Evolutionary conservation across 2,888 invertebrate species (phyloP).

Genomic region (Agrenia bidenticulata): DNA sequence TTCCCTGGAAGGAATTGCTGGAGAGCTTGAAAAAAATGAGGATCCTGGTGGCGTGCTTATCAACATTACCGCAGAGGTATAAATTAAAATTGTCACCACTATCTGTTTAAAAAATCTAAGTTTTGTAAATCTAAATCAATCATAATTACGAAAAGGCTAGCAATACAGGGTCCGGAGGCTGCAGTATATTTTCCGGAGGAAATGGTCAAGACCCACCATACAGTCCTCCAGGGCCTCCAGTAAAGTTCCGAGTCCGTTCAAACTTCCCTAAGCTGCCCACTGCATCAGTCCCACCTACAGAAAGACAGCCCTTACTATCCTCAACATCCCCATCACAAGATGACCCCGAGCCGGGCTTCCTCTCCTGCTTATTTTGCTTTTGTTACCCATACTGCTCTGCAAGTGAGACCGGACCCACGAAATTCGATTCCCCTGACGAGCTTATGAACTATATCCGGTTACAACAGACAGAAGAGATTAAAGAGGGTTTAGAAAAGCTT

Average conservation of each 20-base stretch:
- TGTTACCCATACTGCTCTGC: slow-evolving; percentile 16
- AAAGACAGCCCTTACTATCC: slow-evolving; percentile 20
- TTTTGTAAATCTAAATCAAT: too few relatives aligned
- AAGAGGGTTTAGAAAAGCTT: neutral
- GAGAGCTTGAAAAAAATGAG: neutral
- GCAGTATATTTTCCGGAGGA: neutral
- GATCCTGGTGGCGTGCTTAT: neutral
- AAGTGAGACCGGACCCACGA: slow-evolving; percentile 6
- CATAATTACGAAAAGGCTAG: too few relatives aligned
- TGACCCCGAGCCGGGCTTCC: slow-evolving; percentile 6
- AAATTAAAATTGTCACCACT: neutral
- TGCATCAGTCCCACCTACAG: slow-evolving; percentile 8
- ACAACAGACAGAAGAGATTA: slow-evolving; percentile 24
- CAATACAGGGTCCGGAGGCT: neutral
- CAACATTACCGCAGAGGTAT: neutral
- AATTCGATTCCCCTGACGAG: slow-evolving; percentile 15
- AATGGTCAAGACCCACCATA: neutral
- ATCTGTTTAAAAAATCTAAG: too few relatives aligned
- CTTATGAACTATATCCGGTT: slow-evolving; percentile 11
- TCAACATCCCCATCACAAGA: neutral
- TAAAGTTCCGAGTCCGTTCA: slow-evolving; percentile 16
- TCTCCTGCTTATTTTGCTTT: slow-evolving; percentile 10
- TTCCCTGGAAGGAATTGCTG: neutral
- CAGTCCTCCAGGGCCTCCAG: slow-evolving; percentile 12
- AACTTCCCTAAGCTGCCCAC: slow-evolving; percentile 12